Base-by-base conservation (phyloP, 2,113 vertebrate species). In the Rhadina sibilatrix region DNA sequence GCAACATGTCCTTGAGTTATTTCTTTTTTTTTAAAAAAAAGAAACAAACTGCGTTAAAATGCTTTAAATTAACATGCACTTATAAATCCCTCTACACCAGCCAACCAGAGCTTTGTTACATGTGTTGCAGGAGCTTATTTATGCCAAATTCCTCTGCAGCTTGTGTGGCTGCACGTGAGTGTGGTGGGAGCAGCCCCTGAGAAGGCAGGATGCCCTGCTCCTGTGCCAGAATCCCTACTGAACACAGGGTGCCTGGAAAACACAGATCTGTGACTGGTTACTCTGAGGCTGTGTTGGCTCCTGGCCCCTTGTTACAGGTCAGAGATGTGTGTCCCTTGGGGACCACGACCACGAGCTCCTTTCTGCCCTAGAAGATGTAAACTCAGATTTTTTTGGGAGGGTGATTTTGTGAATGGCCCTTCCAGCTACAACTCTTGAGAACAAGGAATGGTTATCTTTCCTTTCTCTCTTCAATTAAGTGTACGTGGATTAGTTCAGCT, bases 201-300 rank as follows among this genome's bases (percentile, higher is more conserved):
- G 56, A 18, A 57, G 57, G 38, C 63, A 89, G 53, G 28, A 52
- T 49, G 22, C 15, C 10, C 61, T 24, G 52, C n/a, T 64, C 6
- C 68, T 1, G 1, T 20, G 23, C 33, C 1, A 6, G 31, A 33
- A 70, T 35, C n/a, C 50, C 28, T 18, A 2, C 10, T 44, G 28
- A 30, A 5, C 31, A 11, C 12, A 19, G n/a, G 25, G 25, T 25
- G 15, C 30, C 53, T 56, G 15, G 46, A 6, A 54, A 68, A 65
- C 6, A 5, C 13, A 47, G 44, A 19, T 27, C 82, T 4, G 1
- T 27, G 40, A 23, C 22, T 17, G 2, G 10, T 19, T 40, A 18
- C 15, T 61, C 20, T 46, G 15, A 5, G 2, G 1, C 7, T 14
- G 19, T 0, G 2, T 5, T 59, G 24, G 42, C 63, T 83, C 19